phyloP scores from a whole-genome alignment of 2,888 invertebrate genomes.

The Drosophila ezoana region DNA sequence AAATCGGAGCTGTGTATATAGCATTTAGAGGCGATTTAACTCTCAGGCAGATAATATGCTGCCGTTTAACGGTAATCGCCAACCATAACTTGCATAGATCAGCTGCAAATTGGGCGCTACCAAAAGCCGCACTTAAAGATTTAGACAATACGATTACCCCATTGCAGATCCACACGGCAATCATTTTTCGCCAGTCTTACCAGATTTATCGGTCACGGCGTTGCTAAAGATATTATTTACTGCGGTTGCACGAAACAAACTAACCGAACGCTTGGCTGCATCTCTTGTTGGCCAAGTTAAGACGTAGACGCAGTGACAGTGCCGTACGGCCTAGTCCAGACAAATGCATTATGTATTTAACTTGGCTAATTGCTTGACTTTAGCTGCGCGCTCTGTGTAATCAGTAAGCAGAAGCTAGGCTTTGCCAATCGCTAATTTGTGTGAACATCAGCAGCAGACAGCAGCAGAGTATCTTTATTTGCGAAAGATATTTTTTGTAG shows the following conservation, averaged over 20 bases:
- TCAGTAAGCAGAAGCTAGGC: conserved; percentile 62
- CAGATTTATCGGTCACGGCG: conserved; percentile 73
- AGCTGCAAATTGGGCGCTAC: conserved; percentile 58
- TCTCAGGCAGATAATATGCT: conserved; percentile 54
- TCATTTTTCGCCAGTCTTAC: conserved; percentile 46
- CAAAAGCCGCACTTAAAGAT: conserved; percentile 46
- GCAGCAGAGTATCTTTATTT: conserved; percentile 59
- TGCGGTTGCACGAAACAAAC: conserved; percentile 36
- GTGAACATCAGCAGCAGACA: conserved; percentile 46
- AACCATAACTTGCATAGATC: conserved; percentile 45
- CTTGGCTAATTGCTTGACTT: conserved; percentile 67
- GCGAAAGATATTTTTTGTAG: conserved; percentile 47
- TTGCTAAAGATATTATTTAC: conserved; percentile 53
- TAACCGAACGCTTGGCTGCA: conserved; percentile 50
- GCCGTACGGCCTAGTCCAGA: conserved; percentile 41
- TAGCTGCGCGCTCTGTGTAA: conserved; percentile 46
- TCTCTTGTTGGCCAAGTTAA: conserved; percentile 53
- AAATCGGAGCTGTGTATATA: conserved; percentile 22
- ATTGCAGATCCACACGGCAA: conserved; percentile 28
- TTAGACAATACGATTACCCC: conserved; percentile 31
- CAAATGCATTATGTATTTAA: conserved; percentile 70
- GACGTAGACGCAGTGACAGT: conserved; percentile 56
- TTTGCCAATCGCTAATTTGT: conserved; percentile 71
- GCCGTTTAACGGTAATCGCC: conserved; percentile 51
- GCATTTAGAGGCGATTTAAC: conserved; percentile 42